Evolutionary conservation across 2,888 invertebrate genomes (phyloP).

Genomic region (Orthosia gracilis): DNA sequence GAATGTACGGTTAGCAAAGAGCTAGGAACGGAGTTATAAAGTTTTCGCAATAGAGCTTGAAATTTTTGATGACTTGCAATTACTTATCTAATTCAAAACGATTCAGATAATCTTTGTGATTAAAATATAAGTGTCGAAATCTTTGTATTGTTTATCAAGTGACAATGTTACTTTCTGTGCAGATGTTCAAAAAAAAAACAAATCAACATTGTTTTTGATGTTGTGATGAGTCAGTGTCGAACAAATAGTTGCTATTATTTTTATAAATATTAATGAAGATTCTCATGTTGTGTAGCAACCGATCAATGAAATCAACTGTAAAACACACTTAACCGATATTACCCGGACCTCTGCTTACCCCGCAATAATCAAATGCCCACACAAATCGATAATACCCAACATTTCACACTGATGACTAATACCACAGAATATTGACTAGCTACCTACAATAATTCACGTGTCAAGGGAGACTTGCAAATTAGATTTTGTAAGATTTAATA

Average conservation of each 20-base stretch:
- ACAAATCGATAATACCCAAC: conserved; percentile 34
- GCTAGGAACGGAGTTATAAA: not conserved
- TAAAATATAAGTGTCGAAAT: too few species aligned
- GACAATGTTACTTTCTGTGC: too few species aligned
- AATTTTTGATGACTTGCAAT: too few species aligned
- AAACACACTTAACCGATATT: conserved; percentile 1
- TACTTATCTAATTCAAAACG: not conserved
- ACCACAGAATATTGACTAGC: conserved; percentile 25
- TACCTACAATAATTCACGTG: conserved; percentile 39
- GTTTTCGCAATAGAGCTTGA: not conserved
- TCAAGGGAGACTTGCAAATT: conserved; percentile 57
- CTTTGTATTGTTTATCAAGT: too few species aligned
- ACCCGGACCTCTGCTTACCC: conserved; percentile 26
- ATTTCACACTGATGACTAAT: conserved; percentile 60
- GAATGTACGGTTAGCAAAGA: too few species aligned
- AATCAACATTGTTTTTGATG: too few species aligned
- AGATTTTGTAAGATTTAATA: conserved; percentile 60
- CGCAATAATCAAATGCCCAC: conserved; percentile 42
- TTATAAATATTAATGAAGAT: too few species aligned
- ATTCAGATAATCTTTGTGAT: not conserved
- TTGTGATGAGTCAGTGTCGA: too few species aligned
- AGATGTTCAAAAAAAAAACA: too few species aligned
- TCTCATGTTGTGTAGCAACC: too few species aligned
- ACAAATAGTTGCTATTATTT: too few species aligned
- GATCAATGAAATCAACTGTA: not conserved